These are phyloP conservation scores for Morbakka virulenta DNA, from an alignment of 30 jellyfish, hydroid and myxozoan species.

Conservation along the genomic window DNA sequence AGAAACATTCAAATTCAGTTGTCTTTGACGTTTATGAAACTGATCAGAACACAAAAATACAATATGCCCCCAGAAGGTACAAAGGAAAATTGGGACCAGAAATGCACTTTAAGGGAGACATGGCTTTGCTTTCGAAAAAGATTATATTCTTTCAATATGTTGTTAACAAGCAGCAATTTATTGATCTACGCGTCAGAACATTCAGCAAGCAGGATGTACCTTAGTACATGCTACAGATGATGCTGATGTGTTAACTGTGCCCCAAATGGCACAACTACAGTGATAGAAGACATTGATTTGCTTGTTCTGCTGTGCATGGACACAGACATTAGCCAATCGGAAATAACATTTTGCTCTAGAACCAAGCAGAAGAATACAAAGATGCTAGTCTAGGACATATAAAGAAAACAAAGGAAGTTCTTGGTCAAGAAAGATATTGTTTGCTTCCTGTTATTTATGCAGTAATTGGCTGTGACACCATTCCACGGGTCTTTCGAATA, in stretches of 20 bases:
- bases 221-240: conserved; percentile 25
- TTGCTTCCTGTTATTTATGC: conserved; percentile 27
- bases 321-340: too few relatives aligned
- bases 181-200: neutral
- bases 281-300: conserved; percentile 44
- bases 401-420: too few relatives aligned
- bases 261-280: conserved; percentile 12
- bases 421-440: conserved; percentile 10
- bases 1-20: too few relatives aligned
- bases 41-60: too few relatives aligned
- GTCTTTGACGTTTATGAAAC: too few relatives aligned
- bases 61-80: too few relatives aligned
- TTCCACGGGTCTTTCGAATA: conserved; percentile 33
- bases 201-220: conserved; percentile 7
- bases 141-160: conserved; percentile 14
- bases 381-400: too few relatives aligned
- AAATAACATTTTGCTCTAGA: too few relatives aligned
- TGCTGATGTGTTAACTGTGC: conserved; percentile 44
- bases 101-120: conserved; percentile 26
- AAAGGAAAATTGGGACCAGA: too few relatives aligned
- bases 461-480: conserved; percentile 47
- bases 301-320: conserved; percentile 43
- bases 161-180: conserved; percentile 24
- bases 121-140: conserved; percentile 25
- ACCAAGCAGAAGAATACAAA: too few relatives aligned